These are phyloP conservation scores for Halcyon senegalensis DNA, from an alignment of 2,113 vertebrate species.

Conservation along the genomic window DNA sequence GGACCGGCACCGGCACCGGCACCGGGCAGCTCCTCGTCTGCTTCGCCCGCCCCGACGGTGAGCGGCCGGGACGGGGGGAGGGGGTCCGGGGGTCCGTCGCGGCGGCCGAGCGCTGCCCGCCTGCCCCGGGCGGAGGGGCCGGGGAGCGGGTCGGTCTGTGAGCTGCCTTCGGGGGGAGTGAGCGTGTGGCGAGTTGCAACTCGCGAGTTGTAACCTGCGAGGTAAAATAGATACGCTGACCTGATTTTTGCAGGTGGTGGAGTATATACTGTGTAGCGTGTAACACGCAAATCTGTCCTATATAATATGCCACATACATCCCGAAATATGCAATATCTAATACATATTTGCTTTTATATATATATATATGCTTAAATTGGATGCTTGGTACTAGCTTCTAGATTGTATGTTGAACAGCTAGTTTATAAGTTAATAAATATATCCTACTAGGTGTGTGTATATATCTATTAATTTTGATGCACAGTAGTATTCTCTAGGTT, in stretches of 20 bases:
- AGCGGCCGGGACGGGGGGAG: not conserved
- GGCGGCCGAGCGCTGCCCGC: not conserved
- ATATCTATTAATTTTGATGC: not conserved
- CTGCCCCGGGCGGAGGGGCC: not conserved
- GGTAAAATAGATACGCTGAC: fast-evolving
- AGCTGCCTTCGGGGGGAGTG: fast-evolving
- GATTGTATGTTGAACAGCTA: not conserved
- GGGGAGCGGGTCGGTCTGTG: fast-evolving
- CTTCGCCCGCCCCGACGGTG: conserved; percentile 49
- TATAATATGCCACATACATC: fast-evolving
- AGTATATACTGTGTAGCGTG: fast-evolving
- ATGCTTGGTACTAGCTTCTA: not conserved
- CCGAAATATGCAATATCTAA: fast-evolving
- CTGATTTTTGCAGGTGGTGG: fast-evolving
- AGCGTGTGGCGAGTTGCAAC: not conserved
- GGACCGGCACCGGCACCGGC: not conserved
- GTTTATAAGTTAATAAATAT: not conserved
- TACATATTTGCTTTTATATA: not conserved
- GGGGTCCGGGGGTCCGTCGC: too few species aligned
- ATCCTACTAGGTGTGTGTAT: not conserved
- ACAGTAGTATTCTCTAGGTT: not conserved
- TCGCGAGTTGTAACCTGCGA: not conserved
- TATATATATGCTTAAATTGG: not conserved
- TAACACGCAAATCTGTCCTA: fast-evolving
- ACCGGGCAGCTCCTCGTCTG: not conserved